Base-by-base conservation (phyloP, 1,140 invertebrate genomes). In the Drosophila bocki region DNA sequence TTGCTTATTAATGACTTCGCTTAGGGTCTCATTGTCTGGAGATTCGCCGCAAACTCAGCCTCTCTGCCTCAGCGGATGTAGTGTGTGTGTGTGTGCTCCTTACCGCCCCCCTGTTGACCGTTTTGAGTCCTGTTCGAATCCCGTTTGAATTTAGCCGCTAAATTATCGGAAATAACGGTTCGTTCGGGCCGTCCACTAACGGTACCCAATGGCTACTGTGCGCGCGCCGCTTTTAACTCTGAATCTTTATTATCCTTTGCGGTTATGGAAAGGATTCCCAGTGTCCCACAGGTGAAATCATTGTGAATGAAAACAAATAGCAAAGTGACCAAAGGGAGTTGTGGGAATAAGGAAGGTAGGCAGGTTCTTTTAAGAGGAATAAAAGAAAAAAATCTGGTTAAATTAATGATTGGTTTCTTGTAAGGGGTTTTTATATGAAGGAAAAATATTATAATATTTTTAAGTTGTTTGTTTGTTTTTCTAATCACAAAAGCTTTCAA, bases 121-220 rank as follows among this genome's bases (percentile, higher is more conserved):
- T 65, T 65, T 65, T 48, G 22, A 50, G 59, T 50, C 35, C 61
- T 44, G 37, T 85, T 78, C 33, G 35, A 53, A 53, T 53, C 42
- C 60, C 54, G 47, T 87, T 87, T 88, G 71, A 80, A 54, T 79
- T 70, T 48, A 39, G 70, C 80, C 77, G 84, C 80, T 88, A 88
- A 88, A 87, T 87, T 84, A 88, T 58, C 56, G 80, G 84, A 88
- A 87, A 90, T 90, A 88, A 88, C 84, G 85, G 80, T 84, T 48
- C 41, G 45, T 65, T 62, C 65, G 22, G 44, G 51, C 53, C 62
- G 41, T 74, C 61, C 76, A 88, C 83, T 86, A 88, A 87, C 84
- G 80, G 77, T 74, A 88, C 68, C 80, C 71, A 79, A 74, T 71
- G 80, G 84, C 85, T 88, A 88, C 84, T 75, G 85, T 88, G 65